phyloP scores from a whole-genome alignment of 2,888 invertebrate species.

The Hirtodrosophila alboralis region DNA sequence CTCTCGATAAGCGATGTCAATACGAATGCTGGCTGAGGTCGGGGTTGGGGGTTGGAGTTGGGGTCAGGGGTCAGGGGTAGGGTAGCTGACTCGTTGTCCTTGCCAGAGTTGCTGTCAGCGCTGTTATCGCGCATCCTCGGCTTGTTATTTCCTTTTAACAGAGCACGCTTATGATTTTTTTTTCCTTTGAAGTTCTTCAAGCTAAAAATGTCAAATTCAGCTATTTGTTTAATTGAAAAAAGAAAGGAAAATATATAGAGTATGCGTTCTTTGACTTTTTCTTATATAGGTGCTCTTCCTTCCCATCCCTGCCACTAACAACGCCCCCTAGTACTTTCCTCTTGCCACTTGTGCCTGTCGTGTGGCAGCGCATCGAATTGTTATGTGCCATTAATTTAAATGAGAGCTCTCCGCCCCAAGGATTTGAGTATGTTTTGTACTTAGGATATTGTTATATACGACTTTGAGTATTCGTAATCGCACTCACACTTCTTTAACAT shows the following conservation, averaged over 20 bases:
- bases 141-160: constrained; percentile 44
- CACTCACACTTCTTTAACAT: constrained; percentile 15
- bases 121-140: constrained; percentile 46
- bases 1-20: constrained; percentile 24
- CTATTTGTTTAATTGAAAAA: constrained; percentile 76
- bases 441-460: background rate
- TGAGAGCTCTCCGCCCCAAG: constrained; percentile 28
- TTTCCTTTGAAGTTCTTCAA: constrained; percentile 59
- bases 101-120: constrained; percentile 18
- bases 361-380: constrained; percentile 59
- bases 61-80: background rate
- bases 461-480: constrained; percentile 22
- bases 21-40: background rate
- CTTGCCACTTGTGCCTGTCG: background rate
- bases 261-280: constrained; percentile 6
- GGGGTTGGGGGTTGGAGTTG: background rate
- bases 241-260: constrained; percentile 11
- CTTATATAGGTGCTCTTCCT: background rate
- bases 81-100: constrained; percentile 8
- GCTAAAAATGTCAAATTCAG: constrained; percentile 74
- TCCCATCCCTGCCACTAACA: constrained; percentile 4
- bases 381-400: constrained; percentile 74
- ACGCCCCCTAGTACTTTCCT: too few relatives aligned
- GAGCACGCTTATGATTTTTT: constrained; percentile 55
- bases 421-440: constrained; percentile 1